These are phyloP conservation scores for Cataglyphis rosenhaueri DNA, from an alignment of 2,888 invertebrate genomes.

Conservation along the genomic window DNA sequence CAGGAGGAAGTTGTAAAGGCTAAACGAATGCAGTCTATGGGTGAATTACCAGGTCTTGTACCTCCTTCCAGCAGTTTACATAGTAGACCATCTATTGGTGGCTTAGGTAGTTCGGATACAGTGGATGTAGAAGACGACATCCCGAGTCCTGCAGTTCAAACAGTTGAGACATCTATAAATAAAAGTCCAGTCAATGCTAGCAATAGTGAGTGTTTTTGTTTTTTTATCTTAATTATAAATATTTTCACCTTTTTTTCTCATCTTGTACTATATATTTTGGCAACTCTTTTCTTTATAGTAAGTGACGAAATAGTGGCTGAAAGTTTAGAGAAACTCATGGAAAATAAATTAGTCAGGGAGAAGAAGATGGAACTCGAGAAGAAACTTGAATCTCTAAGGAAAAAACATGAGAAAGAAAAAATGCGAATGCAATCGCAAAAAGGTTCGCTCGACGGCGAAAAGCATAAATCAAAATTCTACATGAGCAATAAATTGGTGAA, in stretches of 20 bases:
- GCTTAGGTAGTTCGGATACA: conserved; percentile 76
- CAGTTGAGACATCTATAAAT: conserved; percentile 76
- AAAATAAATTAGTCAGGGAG: conserved; percentile 93
- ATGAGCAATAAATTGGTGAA: conserved; percentile 92
- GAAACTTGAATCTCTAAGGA: conserved; percentile 93
- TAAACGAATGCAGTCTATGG: conserved; percentile 80
- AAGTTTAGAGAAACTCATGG: conserved; percentile 92
- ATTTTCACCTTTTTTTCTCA: neutral
- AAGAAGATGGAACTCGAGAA: conserved; percentile 94
- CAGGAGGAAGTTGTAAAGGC: conserved; percentile 80
- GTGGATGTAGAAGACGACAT: conserved; percentile 79
- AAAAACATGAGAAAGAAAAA: conserved; percentile 91
- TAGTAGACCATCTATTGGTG: conserved; percentile 80
- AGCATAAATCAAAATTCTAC: conserved; percentile 90
- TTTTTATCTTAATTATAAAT: conserved; percentile 16
- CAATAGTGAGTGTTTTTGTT: conserved; percentile 73
- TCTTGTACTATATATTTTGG: neutral
- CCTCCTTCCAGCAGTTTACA: conserved; percentile 78
- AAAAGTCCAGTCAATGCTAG: conserved; percentile 80
- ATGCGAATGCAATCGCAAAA: conserved; percentile 87
- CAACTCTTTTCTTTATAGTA: conserved; percentile 66
- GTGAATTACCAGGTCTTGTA: conserved; percentile 76
- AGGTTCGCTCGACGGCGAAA: conserved; percentile 88
- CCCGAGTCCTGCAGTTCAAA: conserved; percentile 69
- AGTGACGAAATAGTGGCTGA: conserved; percentile 89